These are phyloP conservation scores for Indri indri DNA, from an alignment of 2,113 vertebrate species.

Conservation along the genomic window DNA sequence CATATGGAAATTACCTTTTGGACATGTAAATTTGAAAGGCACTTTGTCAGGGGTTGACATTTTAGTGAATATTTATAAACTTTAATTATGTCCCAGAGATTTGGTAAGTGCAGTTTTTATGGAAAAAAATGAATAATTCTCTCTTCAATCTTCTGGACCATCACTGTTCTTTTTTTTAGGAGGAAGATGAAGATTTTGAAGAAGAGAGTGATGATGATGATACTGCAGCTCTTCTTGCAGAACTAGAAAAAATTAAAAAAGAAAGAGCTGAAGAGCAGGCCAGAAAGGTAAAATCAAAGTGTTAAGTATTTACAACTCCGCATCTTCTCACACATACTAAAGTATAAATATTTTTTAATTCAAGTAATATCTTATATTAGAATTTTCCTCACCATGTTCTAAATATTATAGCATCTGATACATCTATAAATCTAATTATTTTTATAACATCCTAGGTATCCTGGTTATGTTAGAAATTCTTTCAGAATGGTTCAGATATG, in stretches of 20 bases:
- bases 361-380: background rate
- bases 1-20: background rate
- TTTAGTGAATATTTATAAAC: background rate
- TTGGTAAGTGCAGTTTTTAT: background rate
- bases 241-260: conserved; percentile 98
- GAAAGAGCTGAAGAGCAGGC: conserved; percentile 97
- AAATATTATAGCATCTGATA: background rate
- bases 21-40: background rate
- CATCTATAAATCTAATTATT: background rate
- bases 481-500: background rate
- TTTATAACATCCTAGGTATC: background rate
- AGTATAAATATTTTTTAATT: background rate
- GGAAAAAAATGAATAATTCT: background rate
- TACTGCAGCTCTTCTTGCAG: conserved; percentile 95
- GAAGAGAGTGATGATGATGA: conserved; percentile 96
- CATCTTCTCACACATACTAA: rapidly evolving
- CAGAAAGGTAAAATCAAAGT: conserved; percentile 89
- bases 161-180: conserved; percentile 68
- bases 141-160: background rate
- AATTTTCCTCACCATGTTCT: background rate
- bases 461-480: conserved; percentile 10
- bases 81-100: background rate
- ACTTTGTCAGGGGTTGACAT: background rate
- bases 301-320: background rate
- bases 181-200: conserved; percentile 92